A percentile compares a stretch with the other conserved stretches of the same genome.
phyloP scores from a whole-genome alignment of 2,113 vertebrate genomes.

The Oreamnos americanus region DNA sequence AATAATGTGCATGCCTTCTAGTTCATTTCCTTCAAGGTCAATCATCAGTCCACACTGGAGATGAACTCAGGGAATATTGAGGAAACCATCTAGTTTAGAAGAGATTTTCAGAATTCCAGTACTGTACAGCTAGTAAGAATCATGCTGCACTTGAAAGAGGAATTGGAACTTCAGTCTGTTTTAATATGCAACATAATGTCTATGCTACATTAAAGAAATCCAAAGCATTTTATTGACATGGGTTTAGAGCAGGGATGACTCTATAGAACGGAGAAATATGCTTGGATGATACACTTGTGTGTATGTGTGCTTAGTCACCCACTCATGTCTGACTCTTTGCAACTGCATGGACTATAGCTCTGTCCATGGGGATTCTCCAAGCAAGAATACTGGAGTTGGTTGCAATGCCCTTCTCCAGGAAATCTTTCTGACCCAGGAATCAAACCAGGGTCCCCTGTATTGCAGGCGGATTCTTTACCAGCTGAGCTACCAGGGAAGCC shows the following conservation, averaged over 20 bases:
- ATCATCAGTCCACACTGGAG: neutral
- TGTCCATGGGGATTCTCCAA: neutral
- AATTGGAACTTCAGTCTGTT: neutral
- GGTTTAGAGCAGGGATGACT: neutral
- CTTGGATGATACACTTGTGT: neutral
- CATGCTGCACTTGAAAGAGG: neutral
- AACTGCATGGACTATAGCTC: neutral
- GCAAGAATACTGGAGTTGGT: neutral
- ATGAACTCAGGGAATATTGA: neutral
- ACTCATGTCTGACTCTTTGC: neutral
- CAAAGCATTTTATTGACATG: neutral
- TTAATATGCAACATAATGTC: neutral
- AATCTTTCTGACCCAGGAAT: neutral
- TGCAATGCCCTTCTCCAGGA: neutral
- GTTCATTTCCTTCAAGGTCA: neutral
- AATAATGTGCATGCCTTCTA: neutral
- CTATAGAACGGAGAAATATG: neutral
- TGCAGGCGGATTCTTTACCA: neutral
- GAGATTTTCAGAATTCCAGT: neutral
- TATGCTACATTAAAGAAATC: neutral
- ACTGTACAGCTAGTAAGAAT: neutral
- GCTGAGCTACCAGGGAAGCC: neutral
- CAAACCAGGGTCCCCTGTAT: neutral
- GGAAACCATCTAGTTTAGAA: neutral
- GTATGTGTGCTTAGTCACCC: neutral